Conservation (phyloP, 53 echinoderm and acorn worm species). For the Holothuria scabra region DNA sequence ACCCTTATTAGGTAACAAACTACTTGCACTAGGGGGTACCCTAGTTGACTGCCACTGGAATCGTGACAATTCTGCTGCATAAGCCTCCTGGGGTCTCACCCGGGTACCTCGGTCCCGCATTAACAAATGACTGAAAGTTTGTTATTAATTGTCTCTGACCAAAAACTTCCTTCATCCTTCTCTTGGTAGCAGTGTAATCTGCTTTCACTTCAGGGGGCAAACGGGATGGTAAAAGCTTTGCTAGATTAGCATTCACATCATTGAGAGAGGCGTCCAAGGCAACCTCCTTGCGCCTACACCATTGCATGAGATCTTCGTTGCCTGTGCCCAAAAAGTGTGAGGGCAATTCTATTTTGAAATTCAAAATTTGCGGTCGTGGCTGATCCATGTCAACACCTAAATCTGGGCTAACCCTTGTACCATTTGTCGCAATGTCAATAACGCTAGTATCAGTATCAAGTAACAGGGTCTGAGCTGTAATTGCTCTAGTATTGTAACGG, state of each 20-base stretch:
- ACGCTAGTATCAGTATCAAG: too few relatives aligned
- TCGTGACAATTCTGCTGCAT: constrained; percentile 53
- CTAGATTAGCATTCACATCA: too few relatives aligned
- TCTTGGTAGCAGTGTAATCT: background rate
- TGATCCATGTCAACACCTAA: background rate
- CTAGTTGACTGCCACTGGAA: constrained; percentile 50
- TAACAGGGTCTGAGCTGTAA: too few relatives aligned
- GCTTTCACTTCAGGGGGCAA: background rate
- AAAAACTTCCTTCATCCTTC: constrained; percentile 24
- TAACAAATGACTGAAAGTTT: constrained; percentile 44
- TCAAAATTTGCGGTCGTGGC: background rate
- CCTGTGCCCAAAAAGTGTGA: constrained; percentile 7
- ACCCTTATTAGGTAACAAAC: too few relatives aligned
- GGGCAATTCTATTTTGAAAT: constrained; percentile 3
- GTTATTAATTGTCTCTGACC: background rate
- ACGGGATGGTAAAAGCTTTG: too few relatives aligned
- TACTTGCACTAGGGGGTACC: background rate
- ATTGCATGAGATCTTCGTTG: constrained; percentile 3
- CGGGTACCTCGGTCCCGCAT: constrained; percentile 52
- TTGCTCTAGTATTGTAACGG: too few relatives aligned
- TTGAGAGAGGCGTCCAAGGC: constrained; percentile 14
- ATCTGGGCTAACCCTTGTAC: too few relatives aligned
- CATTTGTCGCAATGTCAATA: background rate
- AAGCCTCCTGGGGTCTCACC: constrained; percentile 56
- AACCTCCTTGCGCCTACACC: constrained; percentile 13